Conservation (phyloP, 2,888 invertebrate species). For the Dioctria linearis region DNA sequence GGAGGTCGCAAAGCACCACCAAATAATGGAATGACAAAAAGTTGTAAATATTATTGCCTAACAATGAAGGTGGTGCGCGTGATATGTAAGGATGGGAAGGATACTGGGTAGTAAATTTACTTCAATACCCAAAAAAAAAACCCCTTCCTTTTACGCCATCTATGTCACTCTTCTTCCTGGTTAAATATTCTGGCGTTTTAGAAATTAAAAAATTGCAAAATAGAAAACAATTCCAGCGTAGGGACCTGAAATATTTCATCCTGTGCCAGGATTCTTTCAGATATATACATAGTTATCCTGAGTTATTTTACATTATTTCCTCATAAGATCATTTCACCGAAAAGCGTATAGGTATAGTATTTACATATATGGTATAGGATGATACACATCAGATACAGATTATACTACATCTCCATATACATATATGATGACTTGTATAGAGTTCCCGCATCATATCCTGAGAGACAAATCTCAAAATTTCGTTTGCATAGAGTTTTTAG, state of each 20-base stretch:
- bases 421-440: no score
- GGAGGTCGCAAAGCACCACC: no score
- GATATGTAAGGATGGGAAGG: no score
- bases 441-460: conserved; percentile 12
- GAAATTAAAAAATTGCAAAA: conserved; percentile 38
- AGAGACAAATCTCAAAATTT: conserved; percentile 40
- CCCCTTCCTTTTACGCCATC: not conserved
- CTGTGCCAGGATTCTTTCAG: conserved; percentile 16
- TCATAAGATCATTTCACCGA: conserved; percentile 36
- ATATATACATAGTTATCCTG: conserved; percentile 23
- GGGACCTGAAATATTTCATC: not conserved
- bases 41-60: conserved; percentile 38
- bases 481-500: conserved; percentile 37
- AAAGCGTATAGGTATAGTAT: conserved; percentile 2
- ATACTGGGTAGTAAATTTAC: no score
- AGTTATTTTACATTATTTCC: conserved; percentile 7
- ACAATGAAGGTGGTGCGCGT: not conserved
- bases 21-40: not conserved
- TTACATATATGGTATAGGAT: no score
- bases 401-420: no score
- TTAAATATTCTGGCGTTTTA: conserved; percentile 30
- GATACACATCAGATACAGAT: no score
- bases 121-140: no score
- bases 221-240: conserved; percentile 31
- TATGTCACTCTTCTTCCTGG: conserved; percentile 12